Conservation (phyloP, 1,140 invertebrate species). For the Calycopis cecrops region DNA sequence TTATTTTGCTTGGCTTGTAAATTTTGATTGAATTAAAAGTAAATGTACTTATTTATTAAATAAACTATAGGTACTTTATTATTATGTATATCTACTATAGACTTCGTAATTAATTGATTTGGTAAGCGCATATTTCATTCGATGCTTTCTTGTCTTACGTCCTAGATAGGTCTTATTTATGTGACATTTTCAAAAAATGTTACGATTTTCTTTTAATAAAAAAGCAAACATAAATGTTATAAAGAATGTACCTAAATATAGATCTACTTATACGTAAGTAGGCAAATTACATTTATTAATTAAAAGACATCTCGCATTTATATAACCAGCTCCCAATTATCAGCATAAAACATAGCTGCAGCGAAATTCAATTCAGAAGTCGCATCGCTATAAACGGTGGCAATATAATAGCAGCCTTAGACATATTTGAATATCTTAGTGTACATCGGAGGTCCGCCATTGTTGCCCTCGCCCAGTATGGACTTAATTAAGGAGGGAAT, state of each 20-base stretch:
- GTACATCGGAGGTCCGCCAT: constrained; percentile 59
- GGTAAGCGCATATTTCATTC: no score
- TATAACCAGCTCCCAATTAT: constrained; percentile 30
- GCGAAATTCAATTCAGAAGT: constrained; percentile 46
- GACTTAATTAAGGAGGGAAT: constrained; percentile 71
- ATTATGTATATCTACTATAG: no score
- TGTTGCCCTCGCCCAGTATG: constrained; percentile 66
- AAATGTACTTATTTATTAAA: no score
- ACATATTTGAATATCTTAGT: constrained; percentile 72
- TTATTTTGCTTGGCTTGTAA: background rate
- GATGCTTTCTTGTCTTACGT: no score
- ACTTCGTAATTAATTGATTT: no score
- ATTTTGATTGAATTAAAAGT: constrained; percentile 12
- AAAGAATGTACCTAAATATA: no score
- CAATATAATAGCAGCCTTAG: constrained; percentile 65
- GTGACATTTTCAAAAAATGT: no score
- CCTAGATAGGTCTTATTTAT: no score
- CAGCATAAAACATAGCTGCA: constrained; percentile 31
- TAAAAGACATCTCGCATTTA: constrained; percentile 7
- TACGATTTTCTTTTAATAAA: no score
- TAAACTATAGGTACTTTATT: no score
- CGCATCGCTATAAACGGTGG: constrained; percentile 52
- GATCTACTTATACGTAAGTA: no score
- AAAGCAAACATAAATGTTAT: no score
- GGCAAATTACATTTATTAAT: background rate